Base-by-base conservation (phyloP, 2,888 invertebrate genomes). In the Mechanitis messenoides region DNA sequence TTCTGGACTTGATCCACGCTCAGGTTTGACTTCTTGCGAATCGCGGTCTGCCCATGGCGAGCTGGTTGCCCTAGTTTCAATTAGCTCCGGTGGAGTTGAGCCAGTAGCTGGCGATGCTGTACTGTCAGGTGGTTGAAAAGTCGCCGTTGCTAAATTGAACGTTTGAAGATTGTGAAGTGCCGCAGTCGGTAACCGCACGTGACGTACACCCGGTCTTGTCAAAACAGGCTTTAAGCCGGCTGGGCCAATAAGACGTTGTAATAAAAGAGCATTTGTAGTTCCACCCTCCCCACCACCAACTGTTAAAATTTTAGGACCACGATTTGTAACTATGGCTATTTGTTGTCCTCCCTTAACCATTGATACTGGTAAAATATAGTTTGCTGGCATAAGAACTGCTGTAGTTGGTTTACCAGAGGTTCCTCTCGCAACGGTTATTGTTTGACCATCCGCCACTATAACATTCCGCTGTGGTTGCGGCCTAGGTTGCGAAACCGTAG, bases 271-370 rank as follows among this genome's bases (percentile, higher is more conserved):
- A 69, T 93, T 93, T 0, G 93, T 91, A 0, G 93, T 84, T 0
- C 90, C 90, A 0, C 81, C 84, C 58, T 90, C 90, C 0, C 85
- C 84, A 3, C 82, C 83, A 0, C 83, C 83, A 64, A 85, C 92
- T 65, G 78, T 92, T 75, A 83, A 81, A 74, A 85, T 84, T 79
- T 81, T 92, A 71, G 81, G 92, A 63, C 93, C 93, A 6, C 93
- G 92, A 68, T 94, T 93, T 4, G 94, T 94, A 3, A 94, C 93
- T 64, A 94, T 93, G 2, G 94, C 93, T 63, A 94, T 93, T 72
- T 94, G 94, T 74, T 94, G 93, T 1, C 93, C 93, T 7, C 93
- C 92, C 80, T 94, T 94, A 63, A 94, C 91, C 87, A 94, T 91
- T 3, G 93, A 93, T 70, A 94, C 93, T 0, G 94, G 94, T 69